Conservation (phyloP, 2,888 invertebrate species). For the Spilarctia lutea region DNA sequence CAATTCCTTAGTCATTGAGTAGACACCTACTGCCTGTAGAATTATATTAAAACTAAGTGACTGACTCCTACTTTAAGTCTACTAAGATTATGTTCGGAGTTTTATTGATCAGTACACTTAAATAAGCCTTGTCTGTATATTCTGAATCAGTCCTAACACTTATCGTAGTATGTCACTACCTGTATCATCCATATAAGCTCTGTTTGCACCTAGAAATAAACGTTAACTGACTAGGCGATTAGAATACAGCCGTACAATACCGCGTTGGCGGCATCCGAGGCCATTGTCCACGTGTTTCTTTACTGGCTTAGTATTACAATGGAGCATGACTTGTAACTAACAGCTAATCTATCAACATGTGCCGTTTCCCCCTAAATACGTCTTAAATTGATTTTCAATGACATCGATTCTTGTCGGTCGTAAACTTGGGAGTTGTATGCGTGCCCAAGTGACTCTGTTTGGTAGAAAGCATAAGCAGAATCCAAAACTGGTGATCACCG, state of each 20-base stretch:
- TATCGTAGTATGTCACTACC: background rate
- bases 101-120: background rate
- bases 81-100: background rate
- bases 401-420: background rate
- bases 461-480: no score
- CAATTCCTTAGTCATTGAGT: no score
- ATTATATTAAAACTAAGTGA: no score
- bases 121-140: background rate
- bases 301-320: conserved; percentile 18
- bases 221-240: conserved; percentile 11
- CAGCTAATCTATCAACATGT: conserved; percentile 6
- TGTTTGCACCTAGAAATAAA: conserved; percentile 6
- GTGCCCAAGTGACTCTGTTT: no score
- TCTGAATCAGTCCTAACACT: background rate
- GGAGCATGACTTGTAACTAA: conserved; percentile 18
- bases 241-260: conserved; percentile 10
- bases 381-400: conserved; percentile 9
- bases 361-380: conserved; percentile 5
- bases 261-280: conserved; percentile 19
- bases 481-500: no score
- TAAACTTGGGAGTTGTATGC: no score
- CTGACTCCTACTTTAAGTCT: background rate
- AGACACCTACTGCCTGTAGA: no score
- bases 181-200: background rate
- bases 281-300: conserved; percentile 12